phyloP scores from a whole-genome alignment of 2,113 vertebrate genomes.

The Arizona elegans region DNA sequence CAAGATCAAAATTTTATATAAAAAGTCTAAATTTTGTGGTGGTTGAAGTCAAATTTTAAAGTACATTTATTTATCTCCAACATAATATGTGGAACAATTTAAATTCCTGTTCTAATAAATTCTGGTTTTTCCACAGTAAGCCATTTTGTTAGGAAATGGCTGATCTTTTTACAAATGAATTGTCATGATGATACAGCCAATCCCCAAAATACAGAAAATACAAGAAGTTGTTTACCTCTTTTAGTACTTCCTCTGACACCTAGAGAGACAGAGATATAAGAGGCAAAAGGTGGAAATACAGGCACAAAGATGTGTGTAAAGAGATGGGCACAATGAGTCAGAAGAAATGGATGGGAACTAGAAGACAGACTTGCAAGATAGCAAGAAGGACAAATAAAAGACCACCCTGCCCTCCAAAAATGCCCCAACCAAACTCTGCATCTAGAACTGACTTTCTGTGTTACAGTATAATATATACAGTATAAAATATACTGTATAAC shows the following conservation, averaged over 20 bases:
- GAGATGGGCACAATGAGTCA: not conserved
- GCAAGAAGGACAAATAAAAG: not conserved
- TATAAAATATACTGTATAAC: not conserved
- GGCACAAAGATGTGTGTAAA: not conserved
- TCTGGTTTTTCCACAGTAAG: not conserved
- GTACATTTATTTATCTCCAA: not conserved
- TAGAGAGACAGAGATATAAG: not conserved
- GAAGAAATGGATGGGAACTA: not conserved
- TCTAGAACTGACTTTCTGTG: not conserved
- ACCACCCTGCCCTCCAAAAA: not conserved
- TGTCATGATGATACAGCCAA: not conserved
- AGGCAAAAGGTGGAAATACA: not conserved
- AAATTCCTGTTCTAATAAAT: not conserved
- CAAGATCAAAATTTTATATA: not conserved
- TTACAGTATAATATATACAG: not conserved
- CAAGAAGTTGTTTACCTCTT: not conserved
- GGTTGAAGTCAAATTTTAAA: not conserved
- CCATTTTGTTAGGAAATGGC: not conserved
- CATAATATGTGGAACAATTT: not conserved
- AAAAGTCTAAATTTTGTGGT: not conserved
- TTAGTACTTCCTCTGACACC: not conserved
- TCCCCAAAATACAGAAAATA: not conserved
- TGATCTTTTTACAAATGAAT: not conserved
- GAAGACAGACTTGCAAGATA: not conserved
- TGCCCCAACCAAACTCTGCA: not conserved